Conservation (phyloP, 2,113 vertebrate species). For the Myrmecophaga tridactyla region DNA sequence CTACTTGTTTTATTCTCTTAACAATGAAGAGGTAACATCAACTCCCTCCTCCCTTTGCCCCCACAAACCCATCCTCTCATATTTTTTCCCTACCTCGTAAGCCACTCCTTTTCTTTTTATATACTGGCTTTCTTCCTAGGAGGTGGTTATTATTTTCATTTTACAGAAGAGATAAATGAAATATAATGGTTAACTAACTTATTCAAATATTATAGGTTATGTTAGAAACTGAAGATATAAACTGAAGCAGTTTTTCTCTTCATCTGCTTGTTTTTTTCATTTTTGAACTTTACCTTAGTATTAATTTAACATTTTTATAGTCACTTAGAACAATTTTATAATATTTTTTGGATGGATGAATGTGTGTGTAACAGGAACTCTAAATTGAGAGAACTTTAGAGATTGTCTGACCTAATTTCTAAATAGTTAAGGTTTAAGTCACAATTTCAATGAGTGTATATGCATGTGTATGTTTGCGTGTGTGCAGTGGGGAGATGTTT, state of each 20-base stretch:
- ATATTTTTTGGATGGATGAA: neutral
- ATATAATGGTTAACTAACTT: neutral
- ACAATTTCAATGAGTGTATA: neutral
- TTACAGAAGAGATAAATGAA: neutral
- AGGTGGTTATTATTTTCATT: neutral
- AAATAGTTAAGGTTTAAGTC: neutral
- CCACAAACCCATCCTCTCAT: neutral
- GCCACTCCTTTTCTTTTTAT: neutral
- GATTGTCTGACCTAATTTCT: neutral
- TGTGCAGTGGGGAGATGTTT: neutral
- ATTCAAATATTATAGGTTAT: neutral
- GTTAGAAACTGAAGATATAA: neutral
- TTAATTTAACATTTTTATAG: neutral
- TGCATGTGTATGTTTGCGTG: too few relatives aligned
- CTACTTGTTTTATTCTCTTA: neutral
- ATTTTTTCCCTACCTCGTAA: neutral
- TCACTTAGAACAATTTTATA: neutral
- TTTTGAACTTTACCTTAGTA: neutral
- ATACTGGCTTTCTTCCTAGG: neutral
- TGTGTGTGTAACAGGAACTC: neutral
- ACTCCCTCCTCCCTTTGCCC: neutral
- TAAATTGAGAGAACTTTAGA: neutral
- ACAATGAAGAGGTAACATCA: neutral
- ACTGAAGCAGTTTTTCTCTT: neutral
- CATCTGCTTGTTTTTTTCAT: neutral